A percentile compares a stretch with the other conserved stretches of the same genome.
Evolutionary conservation across 2,797 vertebrate genomes (phyloP).

Genomic region (Eupleurogrammus muticus): DNA sequence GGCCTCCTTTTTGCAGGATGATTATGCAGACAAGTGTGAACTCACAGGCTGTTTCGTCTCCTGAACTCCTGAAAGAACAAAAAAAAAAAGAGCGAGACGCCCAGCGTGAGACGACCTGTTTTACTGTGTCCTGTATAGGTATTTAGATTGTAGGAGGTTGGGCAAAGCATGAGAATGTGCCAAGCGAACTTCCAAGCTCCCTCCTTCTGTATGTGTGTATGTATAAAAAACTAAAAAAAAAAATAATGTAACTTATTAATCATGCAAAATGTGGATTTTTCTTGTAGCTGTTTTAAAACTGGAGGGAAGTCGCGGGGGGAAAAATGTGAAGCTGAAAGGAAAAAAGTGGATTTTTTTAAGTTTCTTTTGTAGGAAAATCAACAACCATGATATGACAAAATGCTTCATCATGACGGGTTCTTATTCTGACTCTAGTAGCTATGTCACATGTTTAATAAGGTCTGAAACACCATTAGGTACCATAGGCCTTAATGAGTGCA

Average conservation of each 20-base stretch:
- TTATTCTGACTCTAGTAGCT: slow-evolving; percentile 57
- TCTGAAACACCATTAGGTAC: slow-evolving; percentile 78
- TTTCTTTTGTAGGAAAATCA: slow-evolving; percentile 62
- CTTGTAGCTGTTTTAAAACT: slow-evolving; percentile 81
- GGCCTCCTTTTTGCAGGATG: slow-evolving; percentile 67
- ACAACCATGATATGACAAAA: slow-evolving; percentile 50
- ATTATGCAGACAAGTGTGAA: slow-evolving; percentile 67
- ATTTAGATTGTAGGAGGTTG: slow-evolving; percentile 82
- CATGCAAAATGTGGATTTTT: slow-evolving; percentile 85
- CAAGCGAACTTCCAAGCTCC: slow-evolving; percentile 77
- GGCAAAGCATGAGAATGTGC: slow-evolving; percentile 80
- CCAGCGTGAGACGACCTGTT: slow-evolving; percentile 68
- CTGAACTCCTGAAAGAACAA: slow-evolving; percentile 49
- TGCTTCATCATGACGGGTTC: slow-evolving; percentile 51
- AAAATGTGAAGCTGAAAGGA: slow-evolving; percentile 60
- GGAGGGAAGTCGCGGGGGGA: slow-evolving; percentile 55
- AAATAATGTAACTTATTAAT: slow-evolving; percentile 85
- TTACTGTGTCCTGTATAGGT: slow-evolving; percentile 82
- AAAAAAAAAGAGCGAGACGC: too few species aligned
- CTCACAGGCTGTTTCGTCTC: slow-evolving; percentile 63
- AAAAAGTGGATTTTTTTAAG: slow-evolving; percentile 49
- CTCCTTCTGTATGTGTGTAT: slow-evolving; percentile 78
- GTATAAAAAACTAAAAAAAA: slow-evolving; percentile 77
- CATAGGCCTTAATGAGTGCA: slow-evolving; percentile 75
- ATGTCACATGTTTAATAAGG: slow-evolving; percentile 63